A percentile compares a stretch with the other conserved stretches of the same genome.
These are phyloP conservation scores for Eremophila alpestris DNA, from an alignment of 2,797 vertebrate species.

Conservation along the genomic window DNA sequence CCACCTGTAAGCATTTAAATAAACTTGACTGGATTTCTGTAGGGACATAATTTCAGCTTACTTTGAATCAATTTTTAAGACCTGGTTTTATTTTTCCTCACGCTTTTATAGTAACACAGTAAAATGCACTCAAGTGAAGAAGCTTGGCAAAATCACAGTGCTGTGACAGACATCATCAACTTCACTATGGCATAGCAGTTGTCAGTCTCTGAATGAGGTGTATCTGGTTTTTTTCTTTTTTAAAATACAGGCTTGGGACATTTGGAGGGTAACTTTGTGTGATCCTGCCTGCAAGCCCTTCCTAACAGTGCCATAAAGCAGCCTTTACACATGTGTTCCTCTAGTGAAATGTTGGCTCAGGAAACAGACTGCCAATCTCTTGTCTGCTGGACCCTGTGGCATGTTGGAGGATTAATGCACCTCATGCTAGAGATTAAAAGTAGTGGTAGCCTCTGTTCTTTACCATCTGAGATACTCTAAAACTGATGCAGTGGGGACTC, in stretches of 20 bases:
- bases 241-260: not conserved
- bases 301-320: not conserved
- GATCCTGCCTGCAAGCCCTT: not conserved
- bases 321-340: not conserved
- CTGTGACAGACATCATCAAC: not conserved
- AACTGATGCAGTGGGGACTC: not conserved
- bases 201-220: not conserved
- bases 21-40: not conserved
- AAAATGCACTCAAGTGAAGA: not conserved
- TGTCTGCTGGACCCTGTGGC: not conserved
- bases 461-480: not conserved
- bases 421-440: not conserved
- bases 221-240: not conserved
- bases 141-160: not conserved
- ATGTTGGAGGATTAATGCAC: not conserved
- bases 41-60: not conserved
- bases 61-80: constrained; percentile 15
- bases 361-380: not conserved
- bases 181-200: not conserved
- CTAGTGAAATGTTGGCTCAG: not conserved
- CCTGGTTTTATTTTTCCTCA: constrained; percentile 16
- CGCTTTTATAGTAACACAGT: not conserved
- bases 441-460: not conserved
- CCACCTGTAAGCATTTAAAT: not conserved
- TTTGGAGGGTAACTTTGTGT: not conserved